A percentile compares a stretch with the other conserved stretches of the same genome.
These are phyloP conservation scores for Euproctis similis DNA, from an alignment of 2,888 invertebrate genomes.

Conservation along the genomic window DNA sequence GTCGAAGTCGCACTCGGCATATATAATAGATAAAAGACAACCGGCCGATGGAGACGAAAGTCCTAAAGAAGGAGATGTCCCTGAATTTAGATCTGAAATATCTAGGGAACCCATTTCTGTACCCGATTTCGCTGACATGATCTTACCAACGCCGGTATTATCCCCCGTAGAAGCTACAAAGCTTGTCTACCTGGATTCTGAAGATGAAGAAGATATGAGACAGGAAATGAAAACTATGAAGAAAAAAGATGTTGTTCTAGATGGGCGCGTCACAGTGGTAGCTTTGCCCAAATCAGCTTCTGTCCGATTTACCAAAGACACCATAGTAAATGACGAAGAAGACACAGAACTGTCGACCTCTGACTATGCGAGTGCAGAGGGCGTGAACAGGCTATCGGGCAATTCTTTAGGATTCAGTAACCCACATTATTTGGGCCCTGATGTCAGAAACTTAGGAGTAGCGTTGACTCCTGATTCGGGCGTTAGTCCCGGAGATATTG, in stretches of 20 bases:
- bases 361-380: conserved; percentile 85
- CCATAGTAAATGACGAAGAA: conserved; percentile 72
- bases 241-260: conserved; percentile 37
- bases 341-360: conserved; percentile 80
- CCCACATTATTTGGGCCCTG: conserved; percentile 84
- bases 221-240: conserved; percentile 30
- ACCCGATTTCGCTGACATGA: conserved; percentile 81
- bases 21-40: conserved; percentile 66
- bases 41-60: conserved; percentile 38
- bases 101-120: conserved; percentile 83
- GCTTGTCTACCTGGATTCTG: conserved; percentile 82
- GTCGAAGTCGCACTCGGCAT: conserved; percentile 76
- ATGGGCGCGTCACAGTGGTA: conserved; percentile 67
- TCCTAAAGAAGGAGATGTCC: conserved; percentile 44
- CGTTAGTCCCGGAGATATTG: conserved; percentile 67
- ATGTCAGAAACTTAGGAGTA: conserved; percentile 81
- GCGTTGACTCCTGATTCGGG: conserved; percentile 80
- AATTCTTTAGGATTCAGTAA: conserved; percentile 81
- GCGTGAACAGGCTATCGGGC: conserved; percentile 74
- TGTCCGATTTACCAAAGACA: conserved; percentile 71
- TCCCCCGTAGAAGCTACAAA: conserved; percentile 81
- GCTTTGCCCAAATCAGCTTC: conserved; percentile 74
- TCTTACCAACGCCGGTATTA: conserved; percentile 78
- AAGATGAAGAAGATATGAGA: conserved; percentile 72
- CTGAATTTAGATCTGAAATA: conserved; percentile 50